Evolutionary conservation across 2,797 vertebrate species (phyloP).

Genomic region (Ptychobarbus kaznakovi): DNA sequence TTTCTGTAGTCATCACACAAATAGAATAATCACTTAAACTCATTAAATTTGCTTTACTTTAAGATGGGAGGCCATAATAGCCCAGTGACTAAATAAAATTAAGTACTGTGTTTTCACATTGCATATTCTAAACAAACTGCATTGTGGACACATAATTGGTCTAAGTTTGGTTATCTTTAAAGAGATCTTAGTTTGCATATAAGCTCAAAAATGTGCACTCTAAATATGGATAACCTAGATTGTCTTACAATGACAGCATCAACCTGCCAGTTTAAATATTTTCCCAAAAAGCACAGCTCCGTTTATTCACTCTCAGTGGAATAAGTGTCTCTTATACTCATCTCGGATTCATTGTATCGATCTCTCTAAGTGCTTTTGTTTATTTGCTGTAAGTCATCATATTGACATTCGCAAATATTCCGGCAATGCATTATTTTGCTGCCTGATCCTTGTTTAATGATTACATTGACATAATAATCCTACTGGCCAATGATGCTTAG

Average conservation of each 20-base stretch:
- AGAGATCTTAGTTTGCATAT: not conserved
- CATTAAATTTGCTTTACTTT: not conserved
- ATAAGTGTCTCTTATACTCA: constrained; percentile 48
- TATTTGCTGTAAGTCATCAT: constrained; percentile 50
- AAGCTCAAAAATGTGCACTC: not conserved
- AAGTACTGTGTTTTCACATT: not conserved
- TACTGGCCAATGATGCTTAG: not conserved
- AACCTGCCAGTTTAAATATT: constrained; percentile 16
- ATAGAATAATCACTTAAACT: not conserved
- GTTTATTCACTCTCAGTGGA: constrained; percentile 50
- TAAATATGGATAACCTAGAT: constrained; percentile 10
- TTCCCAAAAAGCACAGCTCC: constrained; percentile 23
- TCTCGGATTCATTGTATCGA: constrained; percentile 57
- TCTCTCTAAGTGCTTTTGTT: constrained; percentile 59
- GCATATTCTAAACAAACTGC: not conserved
- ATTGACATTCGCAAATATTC: constrained; percentile 55
- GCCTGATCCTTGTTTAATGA: constrained; percentile 49
- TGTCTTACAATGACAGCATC: constrained; percentile 28
- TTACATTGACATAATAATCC: constrained; percentile 26
- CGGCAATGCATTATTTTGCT: constrained; percentile 46
- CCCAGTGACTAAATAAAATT: not conserved
- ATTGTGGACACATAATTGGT: not conserved
- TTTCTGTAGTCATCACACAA: not conserved
- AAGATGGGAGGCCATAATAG: not conserved
- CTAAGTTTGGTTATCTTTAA: not conserved